phyloP scores from a whole-genome alignment of 1,140 invertebrate species.

The Dolichoris vasculosae region DNA sequence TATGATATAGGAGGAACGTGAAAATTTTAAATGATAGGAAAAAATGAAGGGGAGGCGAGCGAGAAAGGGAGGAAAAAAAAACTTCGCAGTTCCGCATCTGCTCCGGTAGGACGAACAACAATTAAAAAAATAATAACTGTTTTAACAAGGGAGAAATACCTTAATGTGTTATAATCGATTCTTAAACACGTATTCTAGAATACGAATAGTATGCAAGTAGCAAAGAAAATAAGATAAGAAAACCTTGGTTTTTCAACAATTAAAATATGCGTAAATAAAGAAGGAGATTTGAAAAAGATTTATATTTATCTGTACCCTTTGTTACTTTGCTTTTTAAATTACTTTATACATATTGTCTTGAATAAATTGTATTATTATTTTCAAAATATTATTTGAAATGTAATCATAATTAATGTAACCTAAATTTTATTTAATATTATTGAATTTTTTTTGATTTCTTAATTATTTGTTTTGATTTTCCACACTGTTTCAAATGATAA shows the following conservation, averaged over 20 bases:
- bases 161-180: slow-evolving; percentile 59
- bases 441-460: too few species aligned
- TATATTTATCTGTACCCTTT: too few species aligned
- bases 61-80: slow-evolving; percentile 48
- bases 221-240: background rate
- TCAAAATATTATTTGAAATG: too few species aligned
- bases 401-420: too few species aligned
- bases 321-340: too few species aligned
- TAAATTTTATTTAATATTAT: too few species aligned
- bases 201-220: background rate
- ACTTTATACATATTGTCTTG: too few species aligned
- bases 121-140: slow-evolving; percentile 71
- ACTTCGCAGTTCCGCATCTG: slow-evolving; percentile 66
- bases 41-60: slow-evolving; percentile 16
- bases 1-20: slow-evolving; percentile 17
- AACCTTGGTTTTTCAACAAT: too few species aligned
- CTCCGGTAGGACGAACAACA: slow-evolving; percentile 62
- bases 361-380: too few species aligned
- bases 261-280: background rate
- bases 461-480: too few species aligned
- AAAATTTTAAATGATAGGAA: slow-evolving; percentile 26
- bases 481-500: too few species aligned
- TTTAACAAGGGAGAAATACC: slow-evolving; percentile 67
- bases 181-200: slow-evolving; percentile 15
- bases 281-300: background rate